Evolutionary conservation across 1,140 invertebrate species (phyloP), one percentile per base, ranked within the genome.

Genomic region (Diachasmimorpha longicaudata): DNA sequence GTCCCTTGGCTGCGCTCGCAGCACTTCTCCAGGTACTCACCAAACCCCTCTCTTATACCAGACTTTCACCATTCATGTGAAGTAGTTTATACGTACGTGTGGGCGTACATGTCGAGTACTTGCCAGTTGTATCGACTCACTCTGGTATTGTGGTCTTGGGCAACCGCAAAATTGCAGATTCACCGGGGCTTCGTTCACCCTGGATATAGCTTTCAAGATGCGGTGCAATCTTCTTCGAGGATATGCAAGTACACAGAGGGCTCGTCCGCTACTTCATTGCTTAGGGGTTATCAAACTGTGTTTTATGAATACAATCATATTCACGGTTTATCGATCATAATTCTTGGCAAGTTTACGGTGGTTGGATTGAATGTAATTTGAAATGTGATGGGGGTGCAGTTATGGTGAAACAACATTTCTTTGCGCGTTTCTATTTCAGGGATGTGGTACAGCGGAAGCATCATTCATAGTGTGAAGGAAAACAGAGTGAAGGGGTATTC

Each of bases 1-100:
- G 77, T 72, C 74, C 80, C 79, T 77, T 79, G 77, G 66, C n/a
- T 37, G n/a, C 66, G 25, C 44, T 71, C 10, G 70, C 42, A 46
- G 37, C 68, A 46, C 68, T 70, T 39, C 42, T 70, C 37, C 68
- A 16, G 13, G 42, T 31, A 5, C 68, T 70, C 36, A 16, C 37
- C 42, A 21, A n/a, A 25, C 42, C 23, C 23, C 44, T 21, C 68
- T 46, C 70, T 71, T 52, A 23, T 48, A 46, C 70, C 42, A 52
- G 48, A 48, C 70, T 31, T 52, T 71, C 16, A 42, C 39, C 39
- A 48, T 48, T 25, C 70, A 42, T 46, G 37, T 52, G 23, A 71
- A 71, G 48, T 71, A 48, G 70, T 52, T 48, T 71, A 71, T 71
- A 48, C 42, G 13, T 71, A 71, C 70, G 70, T 48, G 37, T 44